Base-by-base conservation (phyloP, 2,888 invertebrate species). In the Leucozona laternaria region DNA sequence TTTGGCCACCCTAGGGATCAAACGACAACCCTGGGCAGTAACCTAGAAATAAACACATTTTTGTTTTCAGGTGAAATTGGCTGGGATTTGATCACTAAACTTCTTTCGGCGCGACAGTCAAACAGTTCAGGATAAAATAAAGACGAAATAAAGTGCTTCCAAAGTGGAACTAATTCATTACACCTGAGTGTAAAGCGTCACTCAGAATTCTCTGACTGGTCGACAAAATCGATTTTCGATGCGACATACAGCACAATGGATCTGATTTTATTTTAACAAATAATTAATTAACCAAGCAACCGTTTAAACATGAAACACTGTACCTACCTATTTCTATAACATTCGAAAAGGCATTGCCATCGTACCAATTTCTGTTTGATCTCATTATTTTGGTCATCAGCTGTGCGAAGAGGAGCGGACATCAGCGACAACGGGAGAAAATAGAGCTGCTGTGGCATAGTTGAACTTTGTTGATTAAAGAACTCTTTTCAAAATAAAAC, bases 251-350 rank as follows among this genome's bases (percentile, higher is more conserved):
- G 11, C 70, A 76, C 79, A 76, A 76, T 79, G 66, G 57, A 50
- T 64, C 70, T 84, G 71, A 60, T 66, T 84, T 80, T 84, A 76
- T 76, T 80, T 84, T 72, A 76, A 60, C 75, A 58, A 45, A 80
- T 79, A 84, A 84, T 84, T 79, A 84, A 84, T 84, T 84, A 84
- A 72, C 83, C 83, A 75, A 25, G n/a, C 83, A 58, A 53, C 25
- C 71, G 79, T 80, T 76, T 71, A 71, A 84, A 66, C 72, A 75
- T 75, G 55, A 43, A 70, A 70, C 73, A 62, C 17, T 31, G 34
- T 31, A 48, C n/a, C n/a, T n/a, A n/a, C n/a, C n/a, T n/a, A n/a
- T n/a, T n/a, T 45, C 13, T 28, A 17, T 50, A 34, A 28, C 37
- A 50, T 68, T 25, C 34, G 6, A 50, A 68, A 37, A 68, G 25